These are phyloP conservation scores for Clavelina lepadiformis DNA, from an alignment of 23 tunicate genomes.

Conservation along the genomic window DNA sequence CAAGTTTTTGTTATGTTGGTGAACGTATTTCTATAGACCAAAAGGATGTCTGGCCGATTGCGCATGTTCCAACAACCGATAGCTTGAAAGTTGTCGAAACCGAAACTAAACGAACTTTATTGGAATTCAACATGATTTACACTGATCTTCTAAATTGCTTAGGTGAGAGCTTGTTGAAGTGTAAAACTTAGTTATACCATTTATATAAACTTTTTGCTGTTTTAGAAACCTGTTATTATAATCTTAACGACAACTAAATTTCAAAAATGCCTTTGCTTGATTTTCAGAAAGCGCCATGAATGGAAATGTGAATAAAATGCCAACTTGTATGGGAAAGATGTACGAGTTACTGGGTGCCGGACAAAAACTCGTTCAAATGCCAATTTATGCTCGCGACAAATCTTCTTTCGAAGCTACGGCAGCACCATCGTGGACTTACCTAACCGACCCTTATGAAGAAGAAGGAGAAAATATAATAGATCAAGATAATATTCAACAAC, in stretches of 20 bases:
- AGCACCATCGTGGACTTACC: slow-evolving; percentile 34
- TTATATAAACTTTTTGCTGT: too few relatives aligned
- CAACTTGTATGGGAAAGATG: slow-evolving; percentile 65
- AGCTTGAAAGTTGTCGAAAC: too few relatives aligned
- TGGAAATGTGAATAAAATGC: slow-evolving; percentile 24
- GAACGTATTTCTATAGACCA: not conserved
- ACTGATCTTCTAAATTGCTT: slow-evolving; percentile 8
- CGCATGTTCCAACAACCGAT: too few relatives aligned
- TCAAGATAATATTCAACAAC: too few relatives aligned
- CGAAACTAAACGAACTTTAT: too few relatives aligned
- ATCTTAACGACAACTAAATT: too few relatives aligned
- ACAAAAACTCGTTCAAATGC: slow-evolving; percentile 29
- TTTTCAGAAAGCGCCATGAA: slow-evolving; percentile 33
- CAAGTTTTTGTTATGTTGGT: slow-evolving; percentile 10
- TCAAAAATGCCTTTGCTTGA: not conserved
- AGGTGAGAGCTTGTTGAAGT: too few relatives aligned
- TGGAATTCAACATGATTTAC: slow-evolving; percentile 6
- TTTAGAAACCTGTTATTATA: too few relatives aligned
- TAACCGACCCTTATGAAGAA: not conserved
- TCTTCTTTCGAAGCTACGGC: slow-evolving; percentile 1
- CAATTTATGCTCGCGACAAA: slow-evolving; percentile 9
- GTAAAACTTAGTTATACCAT: too few relatives aligned
- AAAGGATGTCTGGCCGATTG: slow-evolving; percentile 1
- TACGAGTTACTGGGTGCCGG: slow-evolving; percentile 40
- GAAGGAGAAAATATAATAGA: too few relatives aligned